Evolutionary conservation across 2,113 vertebrate species (phyloP).

Genomic region (Plecturocebus donacophilus): DNA sequence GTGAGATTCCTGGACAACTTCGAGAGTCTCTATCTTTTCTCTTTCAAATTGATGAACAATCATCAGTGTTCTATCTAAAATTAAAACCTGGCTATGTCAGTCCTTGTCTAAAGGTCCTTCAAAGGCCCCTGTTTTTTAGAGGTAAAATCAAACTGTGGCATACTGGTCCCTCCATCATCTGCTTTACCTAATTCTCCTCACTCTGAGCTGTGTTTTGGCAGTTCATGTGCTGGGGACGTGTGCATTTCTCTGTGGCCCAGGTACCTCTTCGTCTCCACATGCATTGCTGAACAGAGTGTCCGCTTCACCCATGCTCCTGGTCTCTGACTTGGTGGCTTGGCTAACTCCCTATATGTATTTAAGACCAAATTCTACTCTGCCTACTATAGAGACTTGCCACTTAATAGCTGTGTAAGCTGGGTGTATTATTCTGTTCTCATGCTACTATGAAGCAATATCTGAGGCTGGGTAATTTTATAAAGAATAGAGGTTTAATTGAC

Average conservation of each 20-base stretch:
- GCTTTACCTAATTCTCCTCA: not conserved
- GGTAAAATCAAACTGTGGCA: not conserved
- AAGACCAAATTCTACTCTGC: not conserved
- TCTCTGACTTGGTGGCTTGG: not conserved
- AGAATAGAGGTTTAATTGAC: too few species aligned
- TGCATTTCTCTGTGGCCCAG: fast-evolving
- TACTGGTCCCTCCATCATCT: not conserved
- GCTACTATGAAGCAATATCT: too few species aligned
- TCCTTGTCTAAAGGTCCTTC: not conserved
- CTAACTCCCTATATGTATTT: not conserved
- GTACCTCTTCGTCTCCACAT: not conserved
- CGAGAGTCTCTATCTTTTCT: not conserved
- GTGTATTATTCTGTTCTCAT: too few species aligned
- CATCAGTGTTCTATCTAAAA: not conserved
- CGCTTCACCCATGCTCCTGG: not conserved
- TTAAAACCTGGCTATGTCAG: not conserved
- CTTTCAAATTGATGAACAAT: not conserved
- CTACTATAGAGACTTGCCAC: not conserved
- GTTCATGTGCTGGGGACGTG: not conserved
- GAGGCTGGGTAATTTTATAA: too few species aligned
- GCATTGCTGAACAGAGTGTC: not conserved
- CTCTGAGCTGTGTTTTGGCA: too few species aligned
- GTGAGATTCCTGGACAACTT: not conserved
- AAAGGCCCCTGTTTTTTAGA: not conserved
- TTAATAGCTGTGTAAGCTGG: not conserved